These are phyloP conservation scores for Silurus aristotelis DNA, from an alignment of 2,797 vertebrate genomes.

Conservation along the genomic window DNA sequence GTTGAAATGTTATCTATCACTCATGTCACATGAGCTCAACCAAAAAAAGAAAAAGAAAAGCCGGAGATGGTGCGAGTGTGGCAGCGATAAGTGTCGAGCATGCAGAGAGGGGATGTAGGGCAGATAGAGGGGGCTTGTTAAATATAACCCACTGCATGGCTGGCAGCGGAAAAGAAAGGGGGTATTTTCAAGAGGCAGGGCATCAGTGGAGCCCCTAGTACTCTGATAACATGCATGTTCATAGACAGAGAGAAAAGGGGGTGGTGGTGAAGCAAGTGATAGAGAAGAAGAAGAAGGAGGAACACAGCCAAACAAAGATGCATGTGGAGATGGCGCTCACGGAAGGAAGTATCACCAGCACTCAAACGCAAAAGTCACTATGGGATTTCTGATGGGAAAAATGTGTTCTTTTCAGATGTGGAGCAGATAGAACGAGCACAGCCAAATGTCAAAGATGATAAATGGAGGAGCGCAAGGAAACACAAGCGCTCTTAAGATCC, in stretches of 20 bases:
- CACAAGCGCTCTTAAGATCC: conserved; percentile 45
- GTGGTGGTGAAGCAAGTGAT: conserved; percentile 3
- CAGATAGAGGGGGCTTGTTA: conserved; percentile 73
- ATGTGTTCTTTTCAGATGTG: conserved; percentile 81
- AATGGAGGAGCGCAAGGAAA: conserved; percentile 74
- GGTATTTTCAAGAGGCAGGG: conserved; percentile 78
- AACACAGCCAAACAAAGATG: conserved; percentile 67
- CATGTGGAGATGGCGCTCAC: conserved; percentile 67
- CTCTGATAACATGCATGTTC: conserved; percentile 76
- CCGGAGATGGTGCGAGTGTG: conserved; percentile 49
- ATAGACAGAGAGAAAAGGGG: conserved; percentile 41
- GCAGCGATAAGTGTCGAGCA: conserved; percentile 51
- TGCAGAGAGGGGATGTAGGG: conserved; percentile 66
- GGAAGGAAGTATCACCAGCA: conserved; percentile 71
- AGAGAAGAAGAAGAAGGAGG: conserved; percentile 32
- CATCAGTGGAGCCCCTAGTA: conserved; percentile 74
- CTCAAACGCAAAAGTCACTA: conserved; percentile 75
- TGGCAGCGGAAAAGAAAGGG: conserved; percentile 75
- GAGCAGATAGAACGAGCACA: conserved; percentile 75
- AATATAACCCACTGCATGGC: conserved; percentile 77
- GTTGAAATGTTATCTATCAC: conserved; percentile 62
- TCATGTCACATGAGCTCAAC: conserved; percentile 56
- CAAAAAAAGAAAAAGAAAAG: conserved; percentile 45
- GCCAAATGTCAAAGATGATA: conserved; percentile 82
- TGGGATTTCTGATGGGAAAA: conserved; percentile 81